phyloP scores from a whole-genome alignment of 2,888 invertebrate species.

The Zaprionus lineosus region DNA sequence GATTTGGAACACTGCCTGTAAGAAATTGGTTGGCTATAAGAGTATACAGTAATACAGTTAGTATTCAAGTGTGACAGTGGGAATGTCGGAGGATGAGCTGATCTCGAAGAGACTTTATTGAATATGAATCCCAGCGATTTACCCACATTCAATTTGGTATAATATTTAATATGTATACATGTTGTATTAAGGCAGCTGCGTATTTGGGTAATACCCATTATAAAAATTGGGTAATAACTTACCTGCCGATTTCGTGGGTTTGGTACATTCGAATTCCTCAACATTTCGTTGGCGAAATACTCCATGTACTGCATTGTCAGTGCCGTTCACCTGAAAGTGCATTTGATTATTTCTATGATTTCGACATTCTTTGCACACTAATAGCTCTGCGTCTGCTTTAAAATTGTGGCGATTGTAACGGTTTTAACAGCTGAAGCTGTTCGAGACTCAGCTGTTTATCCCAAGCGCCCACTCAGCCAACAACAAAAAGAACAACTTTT shows the following conservation, averaged over 20 bases:
- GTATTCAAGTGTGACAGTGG: neutral
- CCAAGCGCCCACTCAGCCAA: conserved; percentile 7
- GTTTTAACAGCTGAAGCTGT: conserved; percentile 28
- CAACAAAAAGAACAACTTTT: conserved; percentile 3
- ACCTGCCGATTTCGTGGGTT: conserved; percentile 69
- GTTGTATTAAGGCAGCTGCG: no score
- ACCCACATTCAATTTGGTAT: no score
- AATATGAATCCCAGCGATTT: no score
- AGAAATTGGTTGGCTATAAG: conserved; percentile 40
- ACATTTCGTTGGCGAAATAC: conserved; percentile 78
- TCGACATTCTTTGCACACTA: no score
- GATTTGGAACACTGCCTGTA: conserved; percentile 63
- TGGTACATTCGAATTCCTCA: conserved; percentile 75
- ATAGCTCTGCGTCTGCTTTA: conserved; percentile 8
- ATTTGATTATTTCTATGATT: conserved; percentile 36
- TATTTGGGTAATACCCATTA: conserved; percentile 16
- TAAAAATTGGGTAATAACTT: neutral
- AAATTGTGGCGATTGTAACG: conserved; percentile 1
- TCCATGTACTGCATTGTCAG: conserved; percentile 77
- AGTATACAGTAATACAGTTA: neutral
- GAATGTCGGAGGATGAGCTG: no score
- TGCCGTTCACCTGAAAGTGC: conserved; percentile 71
- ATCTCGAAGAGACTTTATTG: no score
- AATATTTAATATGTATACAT: no score
- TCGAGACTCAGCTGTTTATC: conserved; percentile 46